Conservation (phyloP, 2,113 vertebrate genomes). For the Haemorhous mexicanus region DNA sequence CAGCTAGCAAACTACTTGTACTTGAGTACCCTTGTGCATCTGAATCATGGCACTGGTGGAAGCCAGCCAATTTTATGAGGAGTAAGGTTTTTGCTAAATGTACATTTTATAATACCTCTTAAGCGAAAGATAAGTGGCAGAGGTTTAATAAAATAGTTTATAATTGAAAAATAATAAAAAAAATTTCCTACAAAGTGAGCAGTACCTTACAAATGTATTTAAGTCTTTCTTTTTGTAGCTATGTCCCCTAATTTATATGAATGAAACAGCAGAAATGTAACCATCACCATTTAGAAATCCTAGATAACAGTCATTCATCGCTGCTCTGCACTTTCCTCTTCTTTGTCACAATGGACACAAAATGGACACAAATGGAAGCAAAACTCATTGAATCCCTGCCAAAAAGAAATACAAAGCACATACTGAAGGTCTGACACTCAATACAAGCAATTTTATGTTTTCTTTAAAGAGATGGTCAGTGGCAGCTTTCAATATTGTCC, state of each 20-base stretch:
- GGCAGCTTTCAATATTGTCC: not conserved
- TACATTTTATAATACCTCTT: not conserved
- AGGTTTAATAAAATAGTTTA: not conserved
- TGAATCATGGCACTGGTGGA: not conserved
- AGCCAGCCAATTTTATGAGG: not conserved
- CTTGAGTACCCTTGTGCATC: not conserved
- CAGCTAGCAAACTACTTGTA: not conserved
- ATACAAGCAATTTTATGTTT: not conserved
- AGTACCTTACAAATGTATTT: not conserved
- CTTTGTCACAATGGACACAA: not conserved
- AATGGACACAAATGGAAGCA: not conserved
- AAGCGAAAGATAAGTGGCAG: not conserved
- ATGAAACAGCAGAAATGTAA: not conserved
- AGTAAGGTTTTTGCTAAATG: not conserved
- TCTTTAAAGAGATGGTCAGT: not conserved
- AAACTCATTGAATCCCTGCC: not conserved
- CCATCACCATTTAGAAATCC: not conserved
- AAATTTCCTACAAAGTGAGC: not conserved
- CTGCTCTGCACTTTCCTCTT: not conserved
- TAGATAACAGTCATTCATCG: fast-evolving
- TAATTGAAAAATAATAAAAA: not conserved
- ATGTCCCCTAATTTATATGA: not conserved
- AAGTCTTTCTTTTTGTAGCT: not conserved
- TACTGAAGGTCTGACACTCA: not conserved
- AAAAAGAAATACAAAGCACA: not conserved